These are phyloP conservation scores for Penaeus vannamei DNA, from an alignment of 1,140 invertebrate genomes.

Conservation along the genomic window DNA sequence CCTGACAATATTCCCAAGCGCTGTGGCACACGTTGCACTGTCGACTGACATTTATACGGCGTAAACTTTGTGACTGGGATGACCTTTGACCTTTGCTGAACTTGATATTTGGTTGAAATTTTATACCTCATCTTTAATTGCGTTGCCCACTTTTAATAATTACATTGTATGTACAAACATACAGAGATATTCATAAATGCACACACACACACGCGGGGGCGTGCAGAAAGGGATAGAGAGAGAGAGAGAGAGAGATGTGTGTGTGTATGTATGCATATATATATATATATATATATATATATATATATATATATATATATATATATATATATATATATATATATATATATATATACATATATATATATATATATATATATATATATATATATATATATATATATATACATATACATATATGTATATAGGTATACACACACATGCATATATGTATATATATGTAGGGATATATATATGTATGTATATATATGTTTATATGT, in stretches of 20 bases:
- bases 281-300: slow-evolving; percentile 33
- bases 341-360: slow-evolving; percentile 29
- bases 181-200: neutral
- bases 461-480: too few species aligned
- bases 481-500: too few species aligned
- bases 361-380: neutral
- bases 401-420: too few species aligned
- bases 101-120: too few species aligned
- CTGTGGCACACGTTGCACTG: too few species aligned
- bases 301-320: slow-evolving; percentile 33
- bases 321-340: slow-evolving; percentile 30
- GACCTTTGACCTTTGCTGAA: too few species aligned
- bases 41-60: too few species aligned
- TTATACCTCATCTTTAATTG: too few species aligned
- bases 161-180: neutral
- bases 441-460: neutral
- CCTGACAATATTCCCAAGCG: too few species aligned
- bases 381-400: too few species aligned
- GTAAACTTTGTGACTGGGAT: too few species aligned
- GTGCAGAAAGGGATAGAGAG: neutral
- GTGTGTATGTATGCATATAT: slow-evolving; percentile 11
- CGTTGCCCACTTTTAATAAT: neutral
- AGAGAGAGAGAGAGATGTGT: neutral
- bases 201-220: neutral
- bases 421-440: too few species aligned